Percentiles rank a stretch among this genome's conserved stretches.
These are phyloP conservation scores for Ericerus pela DNA, from an alignment of 1,140 invertebrate genomes.

Conservation along the genomic window DNA sequence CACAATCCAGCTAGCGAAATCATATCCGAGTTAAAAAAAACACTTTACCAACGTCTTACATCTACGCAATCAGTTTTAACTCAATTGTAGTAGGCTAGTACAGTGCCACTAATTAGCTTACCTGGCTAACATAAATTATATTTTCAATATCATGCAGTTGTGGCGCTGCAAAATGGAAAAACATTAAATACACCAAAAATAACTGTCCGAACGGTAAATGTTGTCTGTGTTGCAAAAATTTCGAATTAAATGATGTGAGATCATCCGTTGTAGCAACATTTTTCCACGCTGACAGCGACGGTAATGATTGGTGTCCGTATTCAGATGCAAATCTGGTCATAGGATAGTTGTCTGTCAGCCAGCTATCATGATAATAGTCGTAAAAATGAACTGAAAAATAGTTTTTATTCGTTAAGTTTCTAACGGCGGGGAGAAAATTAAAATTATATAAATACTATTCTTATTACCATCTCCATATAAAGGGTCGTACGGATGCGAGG, in stretches of 20 bases:
- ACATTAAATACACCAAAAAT: conserved; percentile 42
- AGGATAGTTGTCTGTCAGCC: conserved; percentile 61
- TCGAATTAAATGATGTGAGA: conserved; percentile 39
- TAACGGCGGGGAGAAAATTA: background rate
- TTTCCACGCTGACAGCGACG: conserved; percentile 45
- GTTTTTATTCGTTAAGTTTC: background rate
- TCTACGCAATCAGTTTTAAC: background rate
- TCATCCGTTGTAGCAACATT: conserved; percentile 41
- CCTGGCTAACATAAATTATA: conserved; percentile 59
- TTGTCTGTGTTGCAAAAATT: conserved; percentile 58
- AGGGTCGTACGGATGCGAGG: conserved; percentile 56
- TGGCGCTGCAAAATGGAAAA: conserved; percentile 35
- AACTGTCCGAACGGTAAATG: conserved; percentile 58
- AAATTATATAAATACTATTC: conserved; percentile 13
- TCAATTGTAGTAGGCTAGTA: too few species aligned
- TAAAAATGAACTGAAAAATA: conserved; percentile 71
- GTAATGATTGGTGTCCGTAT: conserved; percentile 86
- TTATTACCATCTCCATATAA: conserved; percentile 73
- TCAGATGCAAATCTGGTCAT: conserved; percentile 80
- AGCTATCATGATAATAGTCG: conserved; percentile 67
- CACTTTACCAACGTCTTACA: background rate
- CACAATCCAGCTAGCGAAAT: background rate
- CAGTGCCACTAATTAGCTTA: conserved; percentile 25
- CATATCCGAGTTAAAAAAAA: background rate
- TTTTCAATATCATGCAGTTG: conserved; percentile 31